Base-by-base conservation (phyloP, 2,888 invertebrate species). In the Sympetrum striolatum region DNA sequence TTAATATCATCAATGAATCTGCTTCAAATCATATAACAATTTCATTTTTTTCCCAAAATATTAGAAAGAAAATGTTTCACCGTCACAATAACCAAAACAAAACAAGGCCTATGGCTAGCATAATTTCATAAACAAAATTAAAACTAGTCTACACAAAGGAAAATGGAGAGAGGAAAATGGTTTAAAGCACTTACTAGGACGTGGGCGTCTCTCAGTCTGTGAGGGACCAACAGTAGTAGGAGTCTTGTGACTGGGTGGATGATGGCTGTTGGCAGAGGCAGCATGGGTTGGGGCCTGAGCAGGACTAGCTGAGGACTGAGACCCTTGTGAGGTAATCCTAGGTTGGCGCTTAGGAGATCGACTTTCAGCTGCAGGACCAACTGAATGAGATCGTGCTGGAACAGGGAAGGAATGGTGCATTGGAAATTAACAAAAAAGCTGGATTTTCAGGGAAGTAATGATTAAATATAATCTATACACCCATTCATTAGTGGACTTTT, bases 281-380 rank as follows among this genome's bases (percentile, higher is more conserved):
- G 91, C 90, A 86, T 91, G 90, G 92, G 91, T 92, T 91, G 92
- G 91, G 91, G 92, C 92, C 92, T 93, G 92, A 58, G 91, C 90
- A 91, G 92, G 92, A 91, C 92, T 92, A 92, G 92, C 92, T 92
- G 93, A 93, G 5, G 86, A 86, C 60, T 86, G 86, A n/a, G 86
- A 86, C 37, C 86, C 86, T 39, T 86, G 86, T 25, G 86, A 64
- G 25, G 25, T 60, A 39, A 86, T 39, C 86, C 90, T 81, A 86
- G 96, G 96, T 92, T 97, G 96, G 92, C 97, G 96, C 93, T 97
- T 97, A 44, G 97, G 97, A 90, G 97, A 97, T 92, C 95, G 95
- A 94, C 96, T 96, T 93, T 96, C 96, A 90, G 95, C 93, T 92
- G 95, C 94, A 91, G 96, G 96, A 92, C 96, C 96, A 92, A 96